Percentiles rank a stretch among this genome's conserved stretches.
phyloP scores from a whole-genome alignment of 2,888 invertebrate genomes.

The Limenitis camilla region DNA sequence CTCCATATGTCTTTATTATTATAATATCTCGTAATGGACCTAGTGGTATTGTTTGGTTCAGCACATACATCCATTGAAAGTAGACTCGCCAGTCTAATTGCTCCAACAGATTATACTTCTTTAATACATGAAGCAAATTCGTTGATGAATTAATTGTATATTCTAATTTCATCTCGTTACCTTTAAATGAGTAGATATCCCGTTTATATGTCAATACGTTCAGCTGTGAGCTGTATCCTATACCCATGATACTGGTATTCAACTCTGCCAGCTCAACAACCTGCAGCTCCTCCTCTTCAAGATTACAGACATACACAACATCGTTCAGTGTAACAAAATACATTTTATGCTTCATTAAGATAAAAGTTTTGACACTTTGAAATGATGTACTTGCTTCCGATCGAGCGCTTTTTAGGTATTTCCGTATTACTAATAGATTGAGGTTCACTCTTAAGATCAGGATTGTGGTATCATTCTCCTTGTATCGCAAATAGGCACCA shows the following conservation, averaged over 20 bases:
- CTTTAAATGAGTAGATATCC: conserved; percentile 36
- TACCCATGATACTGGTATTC: conserved; percentile 37
- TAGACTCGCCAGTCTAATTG: conserved; percentile 50
- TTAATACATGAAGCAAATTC: conserved; percentile 36
- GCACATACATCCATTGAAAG: conserved; percentile 45
- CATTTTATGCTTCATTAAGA: conserved; percentile 32
- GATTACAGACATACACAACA: conserved; percentile 36
- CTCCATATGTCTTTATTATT: conserved; percentile 44
- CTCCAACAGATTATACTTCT: conserved; percentile 46
- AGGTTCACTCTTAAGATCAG: conserved; percentile 35
- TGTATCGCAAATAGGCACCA: conserved; percentile 43
- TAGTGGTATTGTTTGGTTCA: conserved; percentile 39
- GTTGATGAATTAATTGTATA: conserved; percentile 30
- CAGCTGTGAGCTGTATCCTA: conserved; percentile 36
- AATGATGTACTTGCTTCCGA: conserved; percentile 30
- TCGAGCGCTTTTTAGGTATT: conserved; percentile 24
- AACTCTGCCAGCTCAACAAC: conserved; percentile 26
- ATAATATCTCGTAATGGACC: conserved; percentile 44
- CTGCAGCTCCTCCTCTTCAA: conserved; percentile 25
- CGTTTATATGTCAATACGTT: conserved; percentile 41
- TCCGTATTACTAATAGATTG: conserved; percentile 38
- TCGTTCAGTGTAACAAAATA: conserved; percentile 41
- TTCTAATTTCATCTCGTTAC: conserved; percentile 26
- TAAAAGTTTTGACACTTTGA: conserved; percentile 40
- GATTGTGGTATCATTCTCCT: conserved; percentile 39